Evolutionary conservation across 2,888 invertebrate genomes (phyloP).

Genomic region (Antheraea yamamai): DNA sequence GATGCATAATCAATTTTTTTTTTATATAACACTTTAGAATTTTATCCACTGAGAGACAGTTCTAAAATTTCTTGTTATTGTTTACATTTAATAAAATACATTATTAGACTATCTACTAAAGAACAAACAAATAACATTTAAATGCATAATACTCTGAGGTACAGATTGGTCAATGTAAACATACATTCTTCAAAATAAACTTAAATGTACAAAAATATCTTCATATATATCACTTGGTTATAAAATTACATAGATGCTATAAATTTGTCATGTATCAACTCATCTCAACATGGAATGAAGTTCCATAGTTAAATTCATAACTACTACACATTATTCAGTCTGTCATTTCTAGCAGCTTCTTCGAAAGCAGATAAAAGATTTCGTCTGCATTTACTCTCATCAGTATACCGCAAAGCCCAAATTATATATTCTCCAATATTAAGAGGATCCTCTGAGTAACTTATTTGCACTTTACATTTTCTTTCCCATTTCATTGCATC

Average conservation of each 20-base stretch:
- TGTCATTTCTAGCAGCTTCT: slow-evolving; percentile 55
- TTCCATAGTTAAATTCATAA: background rate
- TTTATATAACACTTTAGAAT: background rate
- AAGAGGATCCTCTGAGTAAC: slow-evolving; percentile 79
- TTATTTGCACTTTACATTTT: slow-evolving; percentile 84
- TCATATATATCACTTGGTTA: slow-evolving; percentile 51
- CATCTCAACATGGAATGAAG: slow-evolving; percentile 4
- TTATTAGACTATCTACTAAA: background rate
- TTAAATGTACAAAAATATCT: slow-evolving; percentile 39
- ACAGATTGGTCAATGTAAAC: slow-evolving; percentile 47
- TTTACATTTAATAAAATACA: background rate
- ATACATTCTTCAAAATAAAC: slow-evolving; percentile 43
- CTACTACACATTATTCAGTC: slow-evolving; percentile 15
- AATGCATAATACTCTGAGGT: slow-evolving; percentile 49
- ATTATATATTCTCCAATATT: slow-evolving; percentile 82
- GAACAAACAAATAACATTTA: slow-evolving; percentile 30
- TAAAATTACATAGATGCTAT: slow-evolving; percentile 30
- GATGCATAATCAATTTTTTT: too few species aligned
- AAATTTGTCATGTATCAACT: slow-evolving; percentile 2
- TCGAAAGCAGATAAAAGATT: slow-evolving; percentile 81
- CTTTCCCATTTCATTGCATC: slow-evolving; percentile 83
- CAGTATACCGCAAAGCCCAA: slow-evolving; percentile 83
- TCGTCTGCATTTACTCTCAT: slow-evolving; percentile 82
- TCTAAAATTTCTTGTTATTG: background rate
- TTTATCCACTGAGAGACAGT: background rate